Percentiles rank a stretch among this genome's conserved stretches.
phyloP scores from a whole-genome alignment of 2,888 invertebrate species.

The Drosophila borealis region DNA sequence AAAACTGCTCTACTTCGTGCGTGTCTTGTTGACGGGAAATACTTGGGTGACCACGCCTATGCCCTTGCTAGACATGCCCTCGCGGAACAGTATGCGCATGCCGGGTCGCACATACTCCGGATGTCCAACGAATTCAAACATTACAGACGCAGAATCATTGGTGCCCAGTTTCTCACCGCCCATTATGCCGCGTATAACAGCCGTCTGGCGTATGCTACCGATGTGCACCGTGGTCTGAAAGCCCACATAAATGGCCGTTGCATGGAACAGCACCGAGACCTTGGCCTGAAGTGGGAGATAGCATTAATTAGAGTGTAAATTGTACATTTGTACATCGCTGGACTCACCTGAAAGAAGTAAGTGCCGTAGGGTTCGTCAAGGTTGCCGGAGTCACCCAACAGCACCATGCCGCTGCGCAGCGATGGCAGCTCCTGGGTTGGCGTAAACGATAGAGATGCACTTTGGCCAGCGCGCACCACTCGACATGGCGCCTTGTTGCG shows the following conservation, averaged over 20 bases:
- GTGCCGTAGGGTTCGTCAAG: conserved; percentile 87
- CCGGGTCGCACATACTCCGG: conserved; percentile 94
- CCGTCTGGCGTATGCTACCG: conserved; percentile 97
- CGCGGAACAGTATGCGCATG: conserved; percentile 92
- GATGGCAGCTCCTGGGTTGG: conserved; percentile 85
- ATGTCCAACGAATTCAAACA: conserved; percentile 94
- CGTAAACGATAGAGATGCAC: conserved; percentile 91
- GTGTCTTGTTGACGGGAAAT: conserved; percentile 86
- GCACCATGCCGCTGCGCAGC: conserved; percentile 93
- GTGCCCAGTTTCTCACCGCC: conserved; percentile 87
- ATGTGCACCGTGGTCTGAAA: conserved; percentile 98
- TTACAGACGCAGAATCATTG: conserved; percentile 93
- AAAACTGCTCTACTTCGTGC: conserved; percentile 52
- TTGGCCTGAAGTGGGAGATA: conserved; percentile 88
- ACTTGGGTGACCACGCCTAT: conserved; percentile 93
- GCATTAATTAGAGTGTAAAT: too few relatives aligned
- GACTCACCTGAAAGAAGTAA: conserved; percentile 87
- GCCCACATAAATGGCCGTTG: conserved; percentile 92
- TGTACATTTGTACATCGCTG: not conserved
- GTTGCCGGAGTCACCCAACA: conserved; percentile 85
- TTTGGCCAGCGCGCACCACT: conserved; percentile 94
- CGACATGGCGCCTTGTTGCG: conserved; percentile 96
- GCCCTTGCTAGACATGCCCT: conserved; percentile 92
- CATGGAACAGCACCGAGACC: conserved; percentile 94
- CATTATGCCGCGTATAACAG: conserved; percentile 92